Conservation (phyloP, 2,888 invertebrate genomes). For the Polia nebulosa region DNA sequence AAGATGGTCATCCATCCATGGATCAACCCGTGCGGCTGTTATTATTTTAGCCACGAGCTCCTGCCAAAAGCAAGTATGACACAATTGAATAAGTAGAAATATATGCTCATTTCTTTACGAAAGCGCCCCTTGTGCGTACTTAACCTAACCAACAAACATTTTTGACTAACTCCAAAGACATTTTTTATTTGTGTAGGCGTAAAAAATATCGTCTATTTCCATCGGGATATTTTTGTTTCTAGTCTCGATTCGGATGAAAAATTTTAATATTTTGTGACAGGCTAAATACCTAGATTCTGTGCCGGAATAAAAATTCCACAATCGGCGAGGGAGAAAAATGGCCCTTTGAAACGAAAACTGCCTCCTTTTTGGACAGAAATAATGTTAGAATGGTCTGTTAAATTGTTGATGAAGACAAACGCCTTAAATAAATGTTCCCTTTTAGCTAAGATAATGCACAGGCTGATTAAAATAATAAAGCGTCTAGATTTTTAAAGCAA, state of each 20-base stretch:
- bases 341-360: slow-evolving; percentile 19
- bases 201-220: slow-evolving; percentile 4
- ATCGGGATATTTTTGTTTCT: slow-evolving; percentile 25
- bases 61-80: too few relatives aligned
- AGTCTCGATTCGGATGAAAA: slow-evolving; percentile 19
- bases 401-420: slow-evolving; percentile 53
- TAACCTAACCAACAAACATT: not conserved
- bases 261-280: slow-evolving; percentile 35
- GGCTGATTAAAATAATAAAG: slow-evolving; percentile 27
- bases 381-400: slow-evolving; percentile 44
- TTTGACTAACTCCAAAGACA: slow-evolving; percentile 1
- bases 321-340: slow-evolving; percentile 29
- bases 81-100: too few relatives aligned
- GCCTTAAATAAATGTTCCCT: slow-evolving; percentile 28
- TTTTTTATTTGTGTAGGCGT: slow-evolving; percentile 1
- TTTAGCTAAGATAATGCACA: slow-evolving; percentile 36
- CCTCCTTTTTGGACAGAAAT: slow-evolving; percentile 41
- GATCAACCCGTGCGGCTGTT: too few relatives aligned
- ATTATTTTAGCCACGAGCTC: too few relatives aligned
- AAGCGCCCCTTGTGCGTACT: slow-evolving; percentile 4
- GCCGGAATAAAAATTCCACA: slow-evolving; percentile 43
- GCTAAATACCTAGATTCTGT: slow-evolving; percentile 35
- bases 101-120: too few relatives aligned
- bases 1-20: too few relatives aligned
- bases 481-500: slow-evolving; percentile 16